Evolutionary conservation across 2,113 vertebrate species (phyloP), one percentile per base, ranked within the genome.

Genomic region (Procavia capensis): DNA sequence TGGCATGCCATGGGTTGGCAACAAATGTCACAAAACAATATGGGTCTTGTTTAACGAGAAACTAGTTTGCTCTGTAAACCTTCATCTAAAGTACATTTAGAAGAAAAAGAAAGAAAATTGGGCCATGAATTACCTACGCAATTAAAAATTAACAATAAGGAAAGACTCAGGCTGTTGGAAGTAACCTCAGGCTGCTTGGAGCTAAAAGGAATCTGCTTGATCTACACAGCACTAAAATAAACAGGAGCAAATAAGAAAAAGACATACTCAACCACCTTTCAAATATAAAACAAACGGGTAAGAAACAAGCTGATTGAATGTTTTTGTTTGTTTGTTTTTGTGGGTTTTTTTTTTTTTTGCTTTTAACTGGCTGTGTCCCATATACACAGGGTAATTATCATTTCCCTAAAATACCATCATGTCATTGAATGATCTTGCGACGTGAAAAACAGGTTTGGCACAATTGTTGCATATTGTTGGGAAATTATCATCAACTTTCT

Each of bases 401-500:
- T 93, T 45, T 61, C 86, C 93, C 89, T 83, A 86, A 70, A 95
- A 91, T 66, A 83, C 19, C 90, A 31, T 54, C 36, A 11, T 64
- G 92, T 86, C 0, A 9, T 19, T 45, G 94, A 86, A 74, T 8
- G 39, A 63, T 94, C 89, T 25, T 43, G 31, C 83, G 75, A 14
- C 59, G 7, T 50, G 79, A 89, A 96, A 92, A 94, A 80, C 70
- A 96, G 86, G 75, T 93, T 92, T 63, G 89, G 83, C 47, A 68
- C 93, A 93, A 97, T 96, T 20, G 66, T 70, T 93, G 86, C 50
- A 36, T 91, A 95, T 95, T 94, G 82, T 95, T 57, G 87, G 36
- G 89, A 95, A 97, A 97, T 97, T 96, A 97, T 96, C 97, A 97
- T 97, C 95, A 97, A 94, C 93, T 95, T 96, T 66, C 93, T 91